A percentile compares a stretch with the other conserved stretches of the same genome.
phyloP scores from a whole-genome alignment of 2,797 vertebrate genomes.

The Falco cherrug region DNA sequence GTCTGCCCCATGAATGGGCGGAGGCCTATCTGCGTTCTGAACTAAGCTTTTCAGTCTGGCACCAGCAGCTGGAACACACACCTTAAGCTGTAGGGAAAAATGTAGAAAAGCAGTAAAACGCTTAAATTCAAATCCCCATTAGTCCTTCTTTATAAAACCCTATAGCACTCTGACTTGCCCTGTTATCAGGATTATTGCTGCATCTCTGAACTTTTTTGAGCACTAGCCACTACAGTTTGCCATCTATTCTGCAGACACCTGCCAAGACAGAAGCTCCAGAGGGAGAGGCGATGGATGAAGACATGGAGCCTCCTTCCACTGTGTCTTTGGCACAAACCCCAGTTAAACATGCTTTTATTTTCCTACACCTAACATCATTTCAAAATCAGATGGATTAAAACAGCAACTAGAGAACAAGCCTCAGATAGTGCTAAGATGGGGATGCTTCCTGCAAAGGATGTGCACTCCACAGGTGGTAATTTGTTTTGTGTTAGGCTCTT shows the following conservation, averaged over 20 bases:
- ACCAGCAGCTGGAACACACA: not conserved
- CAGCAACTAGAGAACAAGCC: not conserved
- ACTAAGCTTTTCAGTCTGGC: not conserved
- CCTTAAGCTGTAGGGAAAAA: not conserved
- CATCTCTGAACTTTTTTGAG: not conserved
- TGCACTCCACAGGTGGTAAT: not conserved
- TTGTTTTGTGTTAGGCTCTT: too few relatives aligned
- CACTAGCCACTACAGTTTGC: not conserved
- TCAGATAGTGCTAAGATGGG: fast-evolving
- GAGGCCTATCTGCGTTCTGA: not conserved
- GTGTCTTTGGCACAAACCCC: not conserved
- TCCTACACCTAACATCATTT: not conserved
- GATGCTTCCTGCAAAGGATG: not conserved
- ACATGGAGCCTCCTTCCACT: not conserved
- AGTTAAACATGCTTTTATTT: not conserved
- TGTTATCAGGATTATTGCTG: not conserved
- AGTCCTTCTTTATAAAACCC: not conserved
- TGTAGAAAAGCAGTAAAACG: fast-evolving
- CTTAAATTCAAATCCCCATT: not conserved
- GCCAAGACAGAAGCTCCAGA: not conserved
- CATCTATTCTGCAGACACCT: not conserved
- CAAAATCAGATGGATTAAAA: not conserved
- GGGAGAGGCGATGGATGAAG: not conserved
- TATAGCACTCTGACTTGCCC: not conserved
- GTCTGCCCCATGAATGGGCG: not conserved